Evolutionary conservation across 2,113 vertebrate species (phyloP).

Genomic region (Mirza zaza): DNA sequence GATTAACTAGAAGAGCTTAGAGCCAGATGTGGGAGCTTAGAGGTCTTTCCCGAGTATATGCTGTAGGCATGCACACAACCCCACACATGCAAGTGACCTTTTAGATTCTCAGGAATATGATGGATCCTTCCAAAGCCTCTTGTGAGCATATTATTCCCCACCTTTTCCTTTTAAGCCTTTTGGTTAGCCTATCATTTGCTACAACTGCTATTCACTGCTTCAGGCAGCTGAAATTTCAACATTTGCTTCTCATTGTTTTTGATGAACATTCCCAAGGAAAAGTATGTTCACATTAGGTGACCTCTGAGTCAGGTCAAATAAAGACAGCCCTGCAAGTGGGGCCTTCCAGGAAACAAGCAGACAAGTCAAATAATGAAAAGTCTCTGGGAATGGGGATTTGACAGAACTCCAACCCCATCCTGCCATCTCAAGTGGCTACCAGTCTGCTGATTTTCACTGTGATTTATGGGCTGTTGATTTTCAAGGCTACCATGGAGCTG

Average conservation of each 20-base stretch:
- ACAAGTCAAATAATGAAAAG: conserved; percentile 3
- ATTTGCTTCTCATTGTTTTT: conserved; percentile 16
- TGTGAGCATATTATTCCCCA: not conserved
- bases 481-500: not conserved
- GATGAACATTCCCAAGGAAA: not conserved
- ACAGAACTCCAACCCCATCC: not conserved
- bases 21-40: not conserved
- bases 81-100: not conserved
- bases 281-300: not conserved
- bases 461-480: not conserved
- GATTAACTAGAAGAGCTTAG: not conserved
- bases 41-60: not conserved
- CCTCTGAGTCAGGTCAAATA: not conserved
- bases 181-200: not conserved
- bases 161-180: not conserved
- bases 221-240: not conserved
- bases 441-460: not conserved
- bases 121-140: not conserved
- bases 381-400: not conserved
- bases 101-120: not conserved
- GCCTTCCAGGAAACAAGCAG: not conserved
- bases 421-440: not conserved
- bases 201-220: not conserved
- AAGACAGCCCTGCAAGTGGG: not conserved
- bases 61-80: not conserved